phyloP scores from a whole-genome alignment of 2,888 invertebrate genomes.

The Ormia ochracea region DNA sequence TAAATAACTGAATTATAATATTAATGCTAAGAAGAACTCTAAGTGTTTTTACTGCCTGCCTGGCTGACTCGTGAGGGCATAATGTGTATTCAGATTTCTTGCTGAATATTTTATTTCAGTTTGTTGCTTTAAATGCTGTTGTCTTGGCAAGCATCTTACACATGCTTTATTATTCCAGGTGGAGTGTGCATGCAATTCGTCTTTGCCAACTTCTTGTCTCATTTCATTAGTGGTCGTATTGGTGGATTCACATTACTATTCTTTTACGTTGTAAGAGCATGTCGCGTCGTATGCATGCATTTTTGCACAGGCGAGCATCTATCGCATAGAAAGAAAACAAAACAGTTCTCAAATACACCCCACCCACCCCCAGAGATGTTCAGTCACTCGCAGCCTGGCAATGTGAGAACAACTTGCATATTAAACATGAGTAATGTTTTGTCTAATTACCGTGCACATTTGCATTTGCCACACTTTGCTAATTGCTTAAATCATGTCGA shows the following conservation, averaged over 20 bases:
- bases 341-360: neutral
- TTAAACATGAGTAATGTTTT: conserved; percentile 64
- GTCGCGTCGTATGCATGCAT: neutral
- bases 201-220: conserved; percentile 19
- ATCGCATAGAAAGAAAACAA: neutral
- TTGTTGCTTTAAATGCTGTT: too few relatives aligned
- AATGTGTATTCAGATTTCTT: too few relatives aligned
- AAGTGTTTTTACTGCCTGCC: too few relatives aligned
- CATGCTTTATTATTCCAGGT: neutral
- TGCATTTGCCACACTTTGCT: conserved; percentile 62
- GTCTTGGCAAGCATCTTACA: too few relatives aligned
- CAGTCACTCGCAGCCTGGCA: neutral
- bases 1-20: too few relatives aligned
- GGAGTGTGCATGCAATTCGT: neutral
- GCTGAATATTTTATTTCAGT: too few relatives aligned
- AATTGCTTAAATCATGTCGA: conserved; percentile 62
- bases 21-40: too few relatives aligned
- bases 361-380: neutral
- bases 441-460: conserved; percentile 65
- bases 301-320: conserved; percentile 15
- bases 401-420: conserved; percentile 60
- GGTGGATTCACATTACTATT: conserved; percentile 34
- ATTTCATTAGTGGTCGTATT: conserved; percentile 31
- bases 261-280: neutral
- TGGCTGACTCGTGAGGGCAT: too few relatives aligned